Evolutionary conservation across 2,797 vertebrate genomes (phyloP).

Genomic region (Crax fasciolata): DNA sequence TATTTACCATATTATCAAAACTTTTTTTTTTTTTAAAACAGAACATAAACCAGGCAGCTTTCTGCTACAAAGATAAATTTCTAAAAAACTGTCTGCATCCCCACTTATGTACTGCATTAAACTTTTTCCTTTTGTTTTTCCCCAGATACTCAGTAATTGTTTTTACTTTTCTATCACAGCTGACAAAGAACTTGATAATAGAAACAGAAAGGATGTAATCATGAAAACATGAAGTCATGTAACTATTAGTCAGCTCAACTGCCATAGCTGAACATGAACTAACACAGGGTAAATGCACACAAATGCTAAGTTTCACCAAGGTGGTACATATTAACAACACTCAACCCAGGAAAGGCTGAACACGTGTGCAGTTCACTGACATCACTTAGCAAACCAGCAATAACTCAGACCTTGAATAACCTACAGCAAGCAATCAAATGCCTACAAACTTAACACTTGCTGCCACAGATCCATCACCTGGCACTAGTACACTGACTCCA

Average conservation of each 20-base stretch:
- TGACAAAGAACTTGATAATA: background rate
- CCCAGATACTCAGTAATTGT: background rate
- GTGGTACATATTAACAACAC: background rate
- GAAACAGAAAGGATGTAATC: background rate
- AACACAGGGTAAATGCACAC: background rate
- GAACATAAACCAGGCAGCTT: background rate
- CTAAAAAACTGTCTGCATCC: background rate
- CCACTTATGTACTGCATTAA: background rate
- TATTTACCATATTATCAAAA: background rate
- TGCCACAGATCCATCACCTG: background rate
- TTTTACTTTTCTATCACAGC: background rate
- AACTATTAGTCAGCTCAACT: background rate
- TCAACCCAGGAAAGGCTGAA: background rate
- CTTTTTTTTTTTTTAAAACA: too few species aligned
- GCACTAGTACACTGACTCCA: background rate
- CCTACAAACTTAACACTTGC: background rate
- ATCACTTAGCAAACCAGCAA: background rate
- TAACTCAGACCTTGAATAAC: background rate
- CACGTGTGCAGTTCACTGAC: background rate
- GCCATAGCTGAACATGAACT: background rate
- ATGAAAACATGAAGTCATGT: background rate
- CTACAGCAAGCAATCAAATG: background rate
- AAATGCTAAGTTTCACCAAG: background rate
- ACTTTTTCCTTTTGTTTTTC: fast-evolving
- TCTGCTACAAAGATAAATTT: background rate